Evolutionary conservation across 35 echinoderm and acorn worm genomes (phyloP).

Genomic region (Heliocidaris erythrogramma): DNA sequence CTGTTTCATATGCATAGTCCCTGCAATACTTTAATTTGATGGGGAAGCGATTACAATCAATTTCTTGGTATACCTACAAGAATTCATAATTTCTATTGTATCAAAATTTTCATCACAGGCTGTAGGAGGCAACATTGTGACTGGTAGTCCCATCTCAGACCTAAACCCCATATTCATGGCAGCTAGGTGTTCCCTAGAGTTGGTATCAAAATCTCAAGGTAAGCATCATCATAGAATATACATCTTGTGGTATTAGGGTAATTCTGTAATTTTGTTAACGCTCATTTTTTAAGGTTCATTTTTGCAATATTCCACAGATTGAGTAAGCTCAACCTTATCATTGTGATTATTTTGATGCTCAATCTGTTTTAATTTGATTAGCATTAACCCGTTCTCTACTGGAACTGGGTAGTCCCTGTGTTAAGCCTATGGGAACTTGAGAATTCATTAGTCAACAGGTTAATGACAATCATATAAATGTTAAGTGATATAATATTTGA

Average conservation of each 20-base stretch:
- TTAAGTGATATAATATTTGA: no score
- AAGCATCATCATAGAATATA: not conserved
- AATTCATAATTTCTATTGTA: not conserved
- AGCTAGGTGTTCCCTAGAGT: slow-evolving; percentile 64
- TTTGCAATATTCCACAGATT: not conserved
- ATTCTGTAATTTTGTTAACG: no score
- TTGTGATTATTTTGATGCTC: not conserved
- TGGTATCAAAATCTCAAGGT: slow-evolving; percentile 59
- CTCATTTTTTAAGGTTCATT: no score
- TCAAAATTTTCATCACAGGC: slow-evolving; percentile 28
- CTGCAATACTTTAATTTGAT: no score
- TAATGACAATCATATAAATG: no score
- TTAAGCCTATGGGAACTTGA: no score
- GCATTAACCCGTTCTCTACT: not conserved
- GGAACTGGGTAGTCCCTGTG: no score
- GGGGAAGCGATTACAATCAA: not conserved
- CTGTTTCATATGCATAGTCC: not conserved
- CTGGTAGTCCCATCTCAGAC: slow-evolving; percentile 94
- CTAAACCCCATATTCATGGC: slow-evolving; percentile 96
- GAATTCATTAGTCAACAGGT: no score
- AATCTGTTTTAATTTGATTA: not conserved
- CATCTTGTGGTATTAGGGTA: not conserved
- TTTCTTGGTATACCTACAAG: not conserved
- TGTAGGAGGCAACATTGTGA: slow-evolving; percentile 88
- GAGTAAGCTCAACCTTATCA: not conserved